Conservation (phyloP, 2,888 invertebrate species). For the Fragum fragum region DNA sequence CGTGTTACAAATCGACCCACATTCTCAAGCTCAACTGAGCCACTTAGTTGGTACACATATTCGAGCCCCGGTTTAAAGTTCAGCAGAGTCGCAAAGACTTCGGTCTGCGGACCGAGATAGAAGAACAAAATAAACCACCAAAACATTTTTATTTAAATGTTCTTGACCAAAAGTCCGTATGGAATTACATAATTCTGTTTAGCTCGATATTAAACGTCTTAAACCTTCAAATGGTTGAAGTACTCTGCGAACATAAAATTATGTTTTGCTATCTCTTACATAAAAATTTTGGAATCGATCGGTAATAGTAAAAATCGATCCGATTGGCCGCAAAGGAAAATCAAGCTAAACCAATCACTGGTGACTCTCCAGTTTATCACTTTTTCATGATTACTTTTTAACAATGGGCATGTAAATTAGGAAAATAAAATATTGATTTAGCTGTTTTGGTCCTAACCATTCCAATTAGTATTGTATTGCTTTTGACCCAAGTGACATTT, state of each 20-base stretch:
- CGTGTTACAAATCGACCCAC: constrained; percentile 58
- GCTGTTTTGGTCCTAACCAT: background rate
- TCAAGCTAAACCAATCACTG: background rate
- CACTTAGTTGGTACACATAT: constrained; percentile 66
- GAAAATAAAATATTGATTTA: constrained; percentile 12
- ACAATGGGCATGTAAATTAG: background rate
- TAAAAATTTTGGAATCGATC: background rate
- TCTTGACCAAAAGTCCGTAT: background rate
- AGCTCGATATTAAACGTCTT: background rate
- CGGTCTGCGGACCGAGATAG: background rate
- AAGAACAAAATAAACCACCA: background rate
- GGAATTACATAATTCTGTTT: background rate
- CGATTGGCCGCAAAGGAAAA: background rate
- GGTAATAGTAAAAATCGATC: background rate
- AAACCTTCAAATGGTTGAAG: background rate
- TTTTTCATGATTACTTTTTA: background rate
- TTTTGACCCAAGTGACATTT: background rate
- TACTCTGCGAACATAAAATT: background rate
- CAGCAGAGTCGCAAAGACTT: constrained; percentile 42
- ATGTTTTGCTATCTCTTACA: background rate
- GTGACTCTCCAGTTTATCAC: background rate
- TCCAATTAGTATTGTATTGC: background rate
- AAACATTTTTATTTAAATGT: background rate
- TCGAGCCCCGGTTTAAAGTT: constrained; percentile 67
- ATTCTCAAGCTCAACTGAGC: constrained; percentile 53